Evolutionary conservation across 1,140 invertebrate species (phyloP), one percentile per base, ranked within the genome.

Genomic region (Aricia agestis): DNA sequence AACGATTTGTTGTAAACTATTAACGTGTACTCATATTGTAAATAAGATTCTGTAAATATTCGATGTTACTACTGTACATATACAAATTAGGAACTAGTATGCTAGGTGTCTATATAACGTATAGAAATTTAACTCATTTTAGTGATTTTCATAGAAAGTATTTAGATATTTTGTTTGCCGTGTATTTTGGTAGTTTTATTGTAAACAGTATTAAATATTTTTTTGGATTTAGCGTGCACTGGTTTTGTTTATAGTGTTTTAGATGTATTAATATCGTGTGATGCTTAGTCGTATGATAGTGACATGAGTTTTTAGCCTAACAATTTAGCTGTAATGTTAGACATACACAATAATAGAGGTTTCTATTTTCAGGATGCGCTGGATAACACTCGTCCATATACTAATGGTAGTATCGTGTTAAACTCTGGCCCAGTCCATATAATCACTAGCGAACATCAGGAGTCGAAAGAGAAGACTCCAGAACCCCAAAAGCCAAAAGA

Each of bases 311-410:
- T 58, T 58, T 36, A 58, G 45, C 45, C 45, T 52, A 31, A 57
- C 52, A 32, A 5, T 45, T 15, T 7, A n/a, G n/a, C 52, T 17
- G 17, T 18, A 19, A 17, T 67, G 18, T 17, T 17, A n/a, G 18
- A 11, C 1, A 67, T 42, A 19, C 10, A 7, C 6, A 45, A 17
- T 41, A 6, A 69, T 15, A 18, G 11, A 63, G 17, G 18, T 68
- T 58, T 19, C n/a, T 67, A 1, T 72, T 85, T 88, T 0, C 80
- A 91, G 89, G 89, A 91, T 70, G 80, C 75, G 74, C 86, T 87
- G 83, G 89, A 91, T 82, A 86, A 82, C 66, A 74, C 87, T 81
- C 88, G 86, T 67, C 86, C 87, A 9, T 89, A 91, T 67, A 90
- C 91, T 25, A 92, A 92, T 74, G 91, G 91, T 66, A 86, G 86